Evolutionary conservation across 2,797 vertebrate species (phyloP), one percentile per base, ranked within the genome.

Genomic region (Aphelocoma californica): DNA sequence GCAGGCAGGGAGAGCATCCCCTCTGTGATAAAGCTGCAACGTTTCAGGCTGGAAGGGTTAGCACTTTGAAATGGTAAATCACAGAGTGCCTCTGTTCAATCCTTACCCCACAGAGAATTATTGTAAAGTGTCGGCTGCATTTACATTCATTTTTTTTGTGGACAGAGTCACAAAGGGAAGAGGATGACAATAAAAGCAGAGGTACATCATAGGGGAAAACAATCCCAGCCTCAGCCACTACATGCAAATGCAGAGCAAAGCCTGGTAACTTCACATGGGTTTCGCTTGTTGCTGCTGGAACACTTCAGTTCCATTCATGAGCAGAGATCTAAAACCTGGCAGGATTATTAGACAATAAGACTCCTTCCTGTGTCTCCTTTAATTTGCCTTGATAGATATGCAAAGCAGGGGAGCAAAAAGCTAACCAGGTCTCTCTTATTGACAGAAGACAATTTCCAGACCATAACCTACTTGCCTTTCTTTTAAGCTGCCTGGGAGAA

Each of bases 381-480:
- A 94, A 95, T 96, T 96, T 96, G 92, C 67, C 66, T 61, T 88
- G 78, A 96, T 81, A 96, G 78, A 96, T 91, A 92, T 36, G 84
- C 93, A 97, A 96, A 93, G 29, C 19, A 83, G 72, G 40, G 54
- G 72, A 85, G 53, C 64, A 82, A 85, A 81, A 89, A 94, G 54
- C 91, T 88, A 92, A 92, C 38, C 74, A 94, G 93, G 79, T 78
- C 70, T 92, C 91, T 70, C 64, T 96, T 74, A 90, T 69, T 96
- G 97, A 95, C 88, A 81, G 80, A 85, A 80, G 92, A 95, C 71
- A 50, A 45, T 74, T 77, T 93, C 90, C 72, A 69, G 65, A 79
- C 51, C 9, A 25, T 67, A 93, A 87, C 56, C 72, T 69, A 16
- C 23, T 42, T 50, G 67, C 86, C 87, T 89, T 69, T 79, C 74